These are phyloP conservation scores for Panagrolaimus sp. DNA, from an alignment of 1,140 invertebrate species.

Conservation along the genomic window DNA sequence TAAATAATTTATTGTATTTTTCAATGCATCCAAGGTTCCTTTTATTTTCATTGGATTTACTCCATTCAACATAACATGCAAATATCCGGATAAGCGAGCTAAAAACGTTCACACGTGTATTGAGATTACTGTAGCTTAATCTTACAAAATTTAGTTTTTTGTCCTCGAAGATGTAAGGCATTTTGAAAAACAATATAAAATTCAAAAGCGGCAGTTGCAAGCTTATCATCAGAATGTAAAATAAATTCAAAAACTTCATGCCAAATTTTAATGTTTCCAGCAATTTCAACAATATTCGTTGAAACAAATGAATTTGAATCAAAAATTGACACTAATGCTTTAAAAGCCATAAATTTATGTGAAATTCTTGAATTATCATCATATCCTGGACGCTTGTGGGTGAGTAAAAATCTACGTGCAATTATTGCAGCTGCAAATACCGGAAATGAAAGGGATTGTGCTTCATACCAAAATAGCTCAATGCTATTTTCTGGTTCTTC, in stretches of 20 bases:
- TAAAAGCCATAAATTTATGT: conserved; percentile 6
- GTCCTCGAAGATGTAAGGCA: background rate
- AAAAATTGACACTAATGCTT: background rate
- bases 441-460: background rate
- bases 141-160: conserved; percentile 3
- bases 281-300: background rate
- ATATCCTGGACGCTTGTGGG: background rate
- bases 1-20: background rate
- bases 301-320: background rate
- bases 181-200: conserved; percentile 7
- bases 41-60: background rate
- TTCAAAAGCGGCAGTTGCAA: conserved; percentile 4
- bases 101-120: background rate
- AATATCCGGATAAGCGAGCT: background rate
- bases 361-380: conserved; percentile 13
- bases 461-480: background rate
- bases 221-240: conserved; percentile 1
- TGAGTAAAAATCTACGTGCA: background rate
- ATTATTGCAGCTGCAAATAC: background rate
- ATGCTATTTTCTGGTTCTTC: background rate
- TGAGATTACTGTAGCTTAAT: background rate
- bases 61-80: background rate
- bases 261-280: background rate
- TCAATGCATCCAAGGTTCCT: background rate
- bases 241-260: conserved; percentile 2